These are phyloP conservation scores for Dysmachus trigonus DNA, from an alignment of 2,888 invertebrate genomes.

Conservation along the genomic window DNA sequence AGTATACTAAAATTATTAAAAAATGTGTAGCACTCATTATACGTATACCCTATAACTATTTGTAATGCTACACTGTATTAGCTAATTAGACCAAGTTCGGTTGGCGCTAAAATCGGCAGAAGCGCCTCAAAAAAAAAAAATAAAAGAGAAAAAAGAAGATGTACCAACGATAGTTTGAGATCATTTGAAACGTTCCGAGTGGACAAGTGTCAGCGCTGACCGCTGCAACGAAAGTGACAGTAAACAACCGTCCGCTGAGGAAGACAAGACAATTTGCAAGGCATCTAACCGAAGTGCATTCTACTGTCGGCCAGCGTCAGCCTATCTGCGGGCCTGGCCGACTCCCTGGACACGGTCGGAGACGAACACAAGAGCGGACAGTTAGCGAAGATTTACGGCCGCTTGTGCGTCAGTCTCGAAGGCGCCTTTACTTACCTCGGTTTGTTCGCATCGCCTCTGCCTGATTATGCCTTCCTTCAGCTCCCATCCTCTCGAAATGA, in stretches of 20 bases:
- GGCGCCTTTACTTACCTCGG: slow-evolving; percentile 42
- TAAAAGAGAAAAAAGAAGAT: no score
- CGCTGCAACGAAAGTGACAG: slow-evolving; percentile 30
- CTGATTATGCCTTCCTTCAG: slow-evolving; percentile 16
- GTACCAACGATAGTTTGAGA: not conserved
- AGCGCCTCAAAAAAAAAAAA: not conserved
- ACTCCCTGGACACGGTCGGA: slow-evolving; percentile 14
- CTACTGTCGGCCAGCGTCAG: slow-evolving; percentile 18
- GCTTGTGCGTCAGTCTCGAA: slow-evolving; percentile 44
- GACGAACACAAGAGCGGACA: slow-evolving; percentile 33
- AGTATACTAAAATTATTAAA: no score
- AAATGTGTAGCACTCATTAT: no score
- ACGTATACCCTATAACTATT: no score
- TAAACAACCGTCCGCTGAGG: slow-evolving; percentile 17
- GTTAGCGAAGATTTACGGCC: slow-evolving; percentile 43
- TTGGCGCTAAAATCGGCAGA: not conserved
- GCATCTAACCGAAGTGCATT: slow-evolving; percentile 14
- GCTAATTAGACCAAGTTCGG: not conserved
- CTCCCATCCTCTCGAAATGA: slow-evolving; percentile 15
- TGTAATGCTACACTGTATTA: no score
- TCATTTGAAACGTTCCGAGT: not conserved
- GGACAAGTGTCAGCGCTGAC: slow-evolving; percentile 25
- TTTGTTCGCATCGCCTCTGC: not conserved
- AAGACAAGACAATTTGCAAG: slow-evolving; percentile 34
- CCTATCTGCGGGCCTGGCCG: not conserved